phyloP scores from a whole-genome alignment of 2,113 vertebrate species.

The Prietella phreatophila region DNA sequence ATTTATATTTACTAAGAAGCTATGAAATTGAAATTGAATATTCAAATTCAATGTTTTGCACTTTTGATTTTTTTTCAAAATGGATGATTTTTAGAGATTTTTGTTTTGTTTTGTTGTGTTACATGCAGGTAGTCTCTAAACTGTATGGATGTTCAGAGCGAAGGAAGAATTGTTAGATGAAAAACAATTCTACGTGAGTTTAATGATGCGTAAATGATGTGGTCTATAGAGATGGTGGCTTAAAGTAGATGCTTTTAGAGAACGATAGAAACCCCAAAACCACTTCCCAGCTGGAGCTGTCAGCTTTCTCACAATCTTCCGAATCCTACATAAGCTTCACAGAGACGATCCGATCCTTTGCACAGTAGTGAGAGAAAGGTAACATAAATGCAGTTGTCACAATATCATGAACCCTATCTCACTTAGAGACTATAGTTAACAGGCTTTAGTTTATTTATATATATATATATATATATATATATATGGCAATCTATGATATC shows the following conservation, averaged over 20 bases:
- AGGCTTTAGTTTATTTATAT: background rate
- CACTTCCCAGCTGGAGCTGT: constrained; percentile 64
- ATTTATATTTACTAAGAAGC: background rate
- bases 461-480: background rate
- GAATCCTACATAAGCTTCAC: constrained; percentile 5
- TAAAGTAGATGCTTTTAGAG: constrained; percentile 45
- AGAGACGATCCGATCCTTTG: background rate
- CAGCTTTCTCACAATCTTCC: constrained; percentile 9
- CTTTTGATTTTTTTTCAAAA: no score
- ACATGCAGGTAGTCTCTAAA: background rate
- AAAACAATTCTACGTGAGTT: background rate
- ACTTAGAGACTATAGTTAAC: background rate
- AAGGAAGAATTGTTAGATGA: background rate
- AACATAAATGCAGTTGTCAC: background rate
- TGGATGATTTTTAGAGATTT: no score
- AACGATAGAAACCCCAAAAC: constrained; percentile 60
- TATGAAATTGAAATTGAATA: no score
- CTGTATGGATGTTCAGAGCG: background rate
- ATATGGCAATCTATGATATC: background rate
- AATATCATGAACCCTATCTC: background rate
- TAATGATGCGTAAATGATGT: constrained; percentile 47
- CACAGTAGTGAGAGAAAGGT: background rate
- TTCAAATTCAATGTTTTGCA: background rate
- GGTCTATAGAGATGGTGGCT: constrained; percentile 53
- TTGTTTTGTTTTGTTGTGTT: background rate